A percentile compares a stretch with the other conserved stretches of the same genome.
phyloP scores from a whole-genome alignment of 2,888 invertebrate genomes.

The Bembecia ichneumoniformis region DNA sequence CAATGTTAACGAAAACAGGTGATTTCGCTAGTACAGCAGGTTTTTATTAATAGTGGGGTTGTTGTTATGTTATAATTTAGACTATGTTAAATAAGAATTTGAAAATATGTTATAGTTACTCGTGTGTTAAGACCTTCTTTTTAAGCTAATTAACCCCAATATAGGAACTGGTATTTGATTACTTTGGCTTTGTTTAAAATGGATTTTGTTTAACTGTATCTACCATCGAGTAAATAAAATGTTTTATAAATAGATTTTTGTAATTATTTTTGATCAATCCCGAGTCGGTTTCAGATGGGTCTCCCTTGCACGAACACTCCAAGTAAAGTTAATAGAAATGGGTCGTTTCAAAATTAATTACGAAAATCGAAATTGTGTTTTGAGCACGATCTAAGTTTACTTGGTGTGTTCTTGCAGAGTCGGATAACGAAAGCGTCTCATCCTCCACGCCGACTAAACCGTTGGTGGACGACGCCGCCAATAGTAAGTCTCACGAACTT shows the following conservation, averaged over 20 bases:
- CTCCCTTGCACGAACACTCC: slow-evolving; percentile 50
- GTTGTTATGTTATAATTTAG: slow-evolving; percentile 65
- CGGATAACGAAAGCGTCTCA: slow-evolving; percentile 81
- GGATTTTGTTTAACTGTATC: slow-evolving; percentile 58
- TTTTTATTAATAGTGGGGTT: slow-evolving; percentile 55
- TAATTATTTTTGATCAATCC: slow-evolving; percentile 67
- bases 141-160: slow-evolving; percentile 57
- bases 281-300: slow-evolving; percentile 51
- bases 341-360: slow-evolving; percentile 66
- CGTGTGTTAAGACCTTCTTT: slow-evolving; percentile 56
- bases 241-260: slow-evolving; percentile 70
- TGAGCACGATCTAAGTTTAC: slow-evolving; percentile 33
- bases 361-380: slow-evolving; percentile 50
- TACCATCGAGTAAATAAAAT: slow-evolving; percentile 70
- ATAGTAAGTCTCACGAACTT: slow-evolving; percentile 78
- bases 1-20: background rate
- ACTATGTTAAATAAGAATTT: slow-evolving; percentile 54
- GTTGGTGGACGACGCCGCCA: slow-evolving; percentile 44
- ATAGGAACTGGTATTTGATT: slow-evolving; percentile 53
- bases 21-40: slow-evolving; percentile 19
- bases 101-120: slow-evolving; percentile 52
- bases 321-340: slow-evolving; percentile 30
- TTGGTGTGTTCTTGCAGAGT: slow-evolving; percentile 82
- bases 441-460: slow-evolving; percentile 73
- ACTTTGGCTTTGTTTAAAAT: slow-evolving; percentile 61